Evolutionary conservation across 1,140 invertebrate genomes (phyloP).

Genomic region (Globodera ellingtonae): DNA sequence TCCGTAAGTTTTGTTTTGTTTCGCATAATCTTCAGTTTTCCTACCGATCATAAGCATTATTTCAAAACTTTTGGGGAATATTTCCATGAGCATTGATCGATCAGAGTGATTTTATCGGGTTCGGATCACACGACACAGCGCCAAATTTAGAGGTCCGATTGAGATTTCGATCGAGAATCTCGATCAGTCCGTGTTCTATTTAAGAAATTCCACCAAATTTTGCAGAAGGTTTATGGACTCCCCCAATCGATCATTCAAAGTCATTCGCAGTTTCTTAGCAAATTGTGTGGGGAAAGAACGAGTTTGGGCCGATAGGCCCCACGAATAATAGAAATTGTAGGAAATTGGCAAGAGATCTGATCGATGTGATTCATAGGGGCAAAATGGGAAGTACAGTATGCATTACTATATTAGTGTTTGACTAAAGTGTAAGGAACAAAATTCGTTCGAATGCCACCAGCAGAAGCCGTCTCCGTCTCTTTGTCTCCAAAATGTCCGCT

Average conservation of each 20-base stretch:
- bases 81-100: no score
- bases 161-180: no score
- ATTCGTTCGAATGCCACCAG: background rate
- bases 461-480: background rate
- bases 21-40: no score
- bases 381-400: background rate
- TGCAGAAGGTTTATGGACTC: no score
- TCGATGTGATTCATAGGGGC: no score
- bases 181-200: no score
- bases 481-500: slow-evolving; percentile 29
- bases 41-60: no score
- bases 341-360: background rate
- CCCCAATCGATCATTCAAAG: background rate
- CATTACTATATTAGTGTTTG: background rate
- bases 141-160: no score
- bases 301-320: slow-evolving; percentile 12
- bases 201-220: no score
- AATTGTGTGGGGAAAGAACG: background rate
- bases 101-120: no score
- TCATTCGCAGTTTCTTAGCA: background rate
- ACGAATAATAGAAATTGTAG: background rate
- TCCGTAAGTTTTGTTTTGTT: background rate
- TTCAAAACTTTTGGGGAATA: no score
- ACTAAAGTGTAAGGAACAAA: background rate
- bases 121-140: no score